Evolutionary conservation across 2,888 invertebrate species (phyloP).

Genomic region (Isotomurus palustris): DNA sequence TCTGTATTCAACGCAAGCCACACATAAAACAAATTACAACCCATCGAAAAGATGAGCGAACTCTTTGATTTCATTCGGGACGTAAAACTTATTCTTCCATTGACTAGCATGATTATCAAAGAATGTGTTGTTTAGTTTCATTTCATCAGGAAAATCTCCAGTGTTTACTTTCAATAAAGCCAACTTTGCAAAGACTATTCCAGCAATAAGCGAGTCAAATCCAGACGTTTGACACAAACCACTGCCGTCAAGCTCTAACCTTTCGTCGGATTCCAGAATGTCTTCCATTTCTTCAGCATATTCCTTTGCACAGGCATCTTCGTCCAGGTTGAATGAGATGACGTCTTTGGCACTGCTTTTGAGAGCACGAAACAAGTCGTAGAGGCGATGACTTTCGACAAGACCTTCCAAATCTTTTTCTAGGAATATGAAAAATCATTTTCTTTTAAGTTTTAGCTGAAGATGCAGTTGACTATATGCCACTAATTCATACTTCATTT

Average conservation of each 20-base stretch:
- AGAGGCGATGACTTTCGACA: constrained; percentile 7
- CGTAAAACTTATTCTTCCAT: constrained; percentile 1
- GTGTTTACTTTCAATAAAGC: background rate
- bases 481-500: too few species aligned
- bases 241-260: constrained; percentile 12
- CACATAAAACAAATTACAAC: too few species aligned
- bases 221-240: constrained; percentile 27
- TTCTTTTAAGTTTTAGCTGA: background rate
- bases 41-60: too few species aligned
- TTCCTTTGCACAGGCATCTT: background rate
- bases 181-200: constrained; percentile 21
- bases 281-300: constrained; percentile 18
- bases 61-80: background rate
- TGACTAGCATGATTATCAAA: background rate
- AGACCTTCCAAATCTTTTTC: too few species aligned
- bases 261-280: constrained; percentile 2
- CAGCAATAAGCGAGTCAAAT: constrained; percentile 25
- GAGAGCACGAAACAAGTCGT: constrained; percentile 11
- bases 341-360: background rate
- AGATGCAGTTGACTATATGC: background rate
- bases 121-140: background rate
- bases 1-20: too few species aligned
- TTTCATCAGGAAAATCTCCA: background rate
- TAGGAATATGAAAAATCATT: too few species aligned
- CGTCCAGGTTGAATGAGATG: background rate